These are phyloP conservation scores for Nannobrachium achirus DNA, from an alignment of 2,113 vertebrate genomes.

Conservation along the genomic window DNA sequence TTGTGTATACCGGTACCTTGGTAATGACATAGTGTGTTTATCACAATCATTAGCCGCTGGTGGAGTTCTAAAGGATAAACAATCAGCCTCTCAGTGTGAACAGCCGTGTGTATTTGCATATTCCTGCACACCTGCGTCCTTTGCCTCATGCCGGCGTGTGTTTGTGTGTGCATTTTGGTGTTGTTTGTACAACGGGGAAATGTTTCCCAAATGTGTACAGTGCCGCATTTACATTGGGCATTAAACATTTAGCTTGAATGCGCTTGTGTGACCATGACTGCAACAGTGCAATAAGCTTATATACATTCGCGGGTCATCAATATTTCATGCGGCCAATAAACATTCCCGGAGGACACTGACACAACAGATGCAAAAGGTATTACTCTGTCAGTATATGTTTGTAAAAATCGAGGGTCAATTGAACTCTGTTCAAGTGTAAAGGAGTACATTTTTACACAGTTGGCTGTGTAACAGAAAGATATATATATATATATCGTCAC, in stretches of 20 bases:
- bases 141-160: constrained; percentile 8
- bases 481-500: too few species aligned
- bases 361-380: not conserved
- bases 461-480: too few species aligned
- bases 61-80: constrained; percentile 47
- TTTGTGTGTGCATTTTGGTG: not conserved
- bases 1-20: constrained; percentile 14
- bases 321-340: too few species aligned
- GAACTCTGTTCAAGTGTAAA: too few species aligned
- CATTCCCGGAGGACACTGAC: too few species aligned
- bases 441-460: too few species aligned
- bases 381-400: not conserved
- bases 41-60: constrained; percentile 44
- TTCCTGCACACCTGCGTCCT: constrained; percentile 19
- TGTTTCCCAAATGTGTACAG: too few species aligned
- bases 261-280: too few species aligned
- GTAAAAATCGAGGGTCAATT: not conserved
- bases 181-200: not conserved
- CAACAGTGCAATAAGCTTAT: too few species aligned
- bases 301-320: too few species aligned
- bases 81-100: not conserved
- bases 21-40: constrained; percentile 42
- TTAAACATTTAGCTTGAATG: too few species aligned
- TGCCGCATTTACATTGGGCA: too few species aligned
- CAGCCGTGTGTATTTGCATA: not conserved